phyloP scores from a whole-genome alignment of 2,113 vertebrate genomes.

The Stigmatopora nigra region DNA sequence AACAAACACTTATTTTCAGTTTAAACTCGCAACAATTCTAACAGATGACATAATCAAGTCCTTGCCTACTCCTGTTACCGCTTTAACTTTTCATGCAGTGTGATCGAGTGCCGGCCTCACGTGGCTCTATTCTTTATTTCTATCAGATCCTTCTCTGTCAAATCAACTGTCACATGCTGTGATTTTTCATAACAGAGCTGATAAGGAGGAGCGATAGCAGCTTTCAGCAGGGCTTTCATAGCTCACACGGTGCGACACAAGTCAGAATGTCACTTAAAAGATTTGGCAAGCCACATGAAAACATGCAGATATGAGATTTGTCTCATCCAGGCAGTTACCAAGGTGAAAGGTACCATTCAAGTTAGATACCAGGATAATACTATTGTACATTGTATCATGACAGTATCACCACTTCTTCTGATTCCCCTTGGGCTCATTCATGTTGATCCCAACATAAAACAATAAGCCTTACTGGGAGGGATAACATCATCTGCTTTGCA shows the following conservation, averaged over 20 bases:
- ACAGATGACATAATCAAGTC: slow-evolving; percentile 3
- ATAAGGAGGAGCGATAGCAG: slow-evolving; percentile 43
- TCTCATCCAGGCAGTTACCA: slow-evolving; percentile 32
- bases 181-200: slow-evolving; percentile 51
- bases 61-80: slow-evolving; percentile 6
- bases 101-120: slow-evolving; percentile 42
- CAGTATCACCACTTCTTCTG: slow-evolving; percentile 6
- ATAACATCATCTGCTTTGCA: neutral
- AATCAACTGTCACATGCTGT: slow-evolving; percentile 53
- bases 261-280: slow-evolving; percentile 34
- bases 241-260: slow-evolving; percentile 42
- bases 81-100: slow-evolving; percentile 22
- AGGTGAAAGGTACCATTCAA: slow-evolving; percentile 11
- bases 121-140: slow-evolving; percentile 47
- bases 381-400: slow-evolving; percentile 18
- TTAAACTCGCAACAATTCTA: neutral
- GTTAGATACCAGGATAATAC: slow-evolving; percentile 18
- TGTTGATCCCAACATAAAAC: slow-evolving; percentile 3
- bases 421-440: neutral
- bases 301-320: slow-evolving; percentile 39
- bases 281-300: slow-evolving; percentile 27
- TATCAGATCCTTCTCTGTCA: slow-evolving; percentile 56
- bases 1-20: slow-evolving; percentile 4
- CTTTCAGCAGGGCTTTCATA: slow-evolving; percentile 33
- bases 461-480: neutral